These are phyloP conservation scores for Atta texana DNA, from an alignment of 1,140 invertebrate species.

Conservation along the genomic window DNA sequence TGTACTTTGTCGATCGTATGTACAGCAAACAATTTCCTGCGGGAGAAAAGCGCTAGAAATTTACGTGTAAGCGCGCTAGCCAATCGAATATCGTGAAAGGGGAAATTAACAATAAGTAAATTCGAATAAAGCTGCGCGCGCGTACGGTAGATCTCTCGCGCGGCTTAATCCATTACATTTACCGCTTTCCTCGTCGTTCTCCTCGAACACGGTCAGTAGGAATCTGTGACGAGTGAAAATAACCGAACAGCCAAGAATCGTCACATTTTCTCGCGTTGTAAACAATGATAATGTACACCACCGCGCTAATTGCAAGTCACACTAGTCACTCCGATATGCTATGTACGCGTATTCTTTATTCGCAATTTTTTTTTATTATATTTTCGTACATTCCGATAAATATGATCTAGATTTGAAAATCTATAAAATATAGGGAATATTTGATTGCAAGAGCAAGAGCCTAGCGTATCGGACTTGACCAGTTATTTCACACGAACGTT, in stretches of 20 bases:
- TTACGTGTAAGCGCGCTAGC: neutral
- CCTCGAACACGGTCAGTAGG: slow-evolving; percentile 83
- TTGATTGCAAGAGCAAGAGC: too few relatives aligned
- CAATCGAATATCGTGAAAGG: neutral
- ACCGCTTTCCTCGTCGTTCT: slow-evolving; percentile 68
- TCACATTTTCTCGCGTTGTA: slow-evolving; percentile 64
- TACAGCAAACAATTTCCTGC: neutral
- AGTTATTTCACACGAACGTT: neutral
- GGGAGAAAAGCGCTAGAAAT: slow-evolving; percentile 34
- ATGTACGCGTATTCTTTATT: neutral
- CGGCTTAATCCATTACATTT: slow-evolving; percentile 50
- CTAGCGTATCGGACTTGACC: too few relatives aligned
- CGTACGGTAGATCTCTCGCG: neutral
- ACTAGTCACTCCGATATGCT: neutral
- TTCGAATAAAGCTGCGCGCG: slow-evolving; percentile 12
- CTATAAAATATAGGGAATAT: too few relatives aligned
- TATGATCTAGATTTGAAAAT: too few relatives aligned
- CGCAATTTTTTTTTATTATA: neutral
- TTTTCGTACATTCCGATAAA: too few relatives aligned
- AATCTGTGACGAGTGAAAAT: slow-evolving; percentile 84
- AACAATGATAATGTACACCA: slow-evolving; percentile 55
- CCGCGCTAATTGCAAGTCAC: neutral
- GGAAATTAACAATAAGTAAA: slow-evolving; percentile 19
- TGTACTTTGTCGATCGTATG: neutral
- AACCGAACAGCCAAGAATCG: slow-evolving; percentile 45